Percentiles rank a stretch among this genome's conserved stretches.
phyloP scores from a whole-genome alignment of 2,113 vertebrate genomes.

The Camelus dromedarius region DNA sequence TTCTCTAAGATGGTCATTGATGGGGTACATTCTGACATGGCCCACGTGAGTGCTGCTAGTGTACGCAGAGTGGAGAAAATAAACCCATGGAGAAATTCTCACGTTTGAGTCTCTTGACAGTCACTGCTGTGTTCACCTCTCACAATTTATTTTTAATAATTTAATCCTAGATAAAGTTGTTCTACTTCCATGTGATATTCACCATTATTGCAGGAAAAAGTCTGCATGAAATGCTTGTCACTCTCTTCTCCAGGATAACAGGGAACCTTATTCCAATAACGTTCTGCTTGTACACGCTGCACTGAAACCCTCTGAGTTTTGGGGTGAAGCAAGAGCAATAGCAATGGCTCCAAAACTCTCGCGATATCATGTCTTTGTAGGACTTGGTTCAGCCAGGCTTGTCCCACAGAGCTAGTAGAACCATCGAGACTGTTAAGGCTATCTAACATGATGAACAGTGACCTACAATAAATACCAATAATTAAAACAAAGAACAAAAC shows the following conservation, averaged over 20 bases:
- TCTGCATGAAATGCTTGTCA: conserved; percentile 89
- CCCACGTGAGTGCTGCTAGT: not conserved
- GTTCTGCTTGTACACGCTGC: conserved; percentile 96
- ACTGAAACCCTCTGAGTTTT: conserved; percentile 99
- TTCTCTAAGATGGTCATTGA: not conserved
- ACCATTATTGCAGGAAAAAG: conserved; percentile 92
- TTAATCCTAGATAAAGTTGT: conserved; percentile 60
- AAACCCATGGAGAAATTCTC: not conserved
- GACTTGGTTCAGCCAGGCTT: conserved; percentile 98
- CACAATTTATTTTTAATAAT: conserved; percentile 52
- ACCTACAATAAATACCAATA: conserved; percentile 87
- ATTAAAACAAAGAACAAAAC: conserved; percentile 58
- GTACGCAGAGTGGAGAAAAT: not conserved
- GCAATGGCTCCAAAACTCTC: conserved; percentile 96
- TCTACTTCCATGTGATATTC: conserved; percentile 72
- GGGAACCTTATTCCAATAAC: conserved; percentile 91
- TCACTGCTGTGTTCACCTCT: not conserved
- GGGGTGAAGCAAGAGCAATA: conserved; percentile 96
- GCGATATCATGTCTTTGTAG: conserved; percentile 99
- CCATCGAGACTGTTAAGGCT: conserved; percentile 97
- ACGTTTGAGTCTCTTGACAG: not conserved
- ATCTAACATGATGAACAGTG: conserved; percentile 99
- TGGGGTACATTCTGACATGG: not conserved
- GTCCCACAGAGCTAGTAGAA: conserved; percentile 96
- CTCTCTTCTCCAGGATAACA: conserved; percentile 86